Evolutionary conservation across 2,888 invertebrate species (phyloP), one percentile per base, ranked within the genome.

Genomic region (Philereme vetulata): DNA sequence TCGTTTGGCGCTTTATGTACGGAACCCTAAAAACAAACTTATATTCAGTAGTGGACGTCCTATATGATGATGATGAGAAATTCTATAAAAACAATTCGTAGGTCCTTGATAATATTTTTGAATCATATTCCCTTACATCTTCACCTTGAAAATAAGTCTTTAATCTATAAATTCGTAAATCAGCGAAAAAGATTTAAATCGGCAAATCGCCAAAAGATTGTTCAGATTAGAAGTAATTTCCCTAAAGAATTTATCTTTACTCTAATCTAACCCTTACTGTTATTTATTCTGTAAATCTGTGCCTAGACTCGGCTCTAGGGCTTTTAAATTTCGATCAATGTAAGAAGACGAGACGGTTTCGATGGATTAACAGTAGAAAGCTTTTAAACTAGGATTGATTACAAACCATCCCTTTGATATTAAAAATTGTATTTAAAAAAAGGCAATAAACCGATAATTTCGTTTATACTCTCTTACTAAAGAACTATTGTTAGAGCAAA

Each of bases 161-260:
- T 47, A 38, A 51, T 32, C 38, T 49, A 21, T 21, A 45, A 60
- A 60, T 48, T 49, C 38, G 52, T 33, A 21, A 21, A 43, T 51
- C 44, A 45, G 10, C 40, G 8, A 46, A 55, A 62, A 38, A 56
- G 53, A 51, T 62, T 56, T 53, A 50, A 57, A 53, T 51, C 50
- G 38, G 8, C 51, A 50, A 64, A 62, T 64, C 51, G 46, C 46
- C 54, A 62, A 54, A 62, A 63, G 55, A 60, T 66, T 58, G 44
- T 53, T 62, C 46, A 47, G 56, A 60, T 68, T 65, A 63, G 55
- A 62, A 60, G 48, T 64, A 64, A 68, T 68, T 66, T 68, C 68
- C 68, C 66, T 48, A 47, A 51, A 60, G 66, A 47, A 48, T 60
- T 55, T 50, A 54, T 63, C 47, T 64, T 57, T 46, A 51, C 47